Base-by-base conservation (phyloP, 2,113 vertebrate species). In the Pungitius pungitius region DNA sequence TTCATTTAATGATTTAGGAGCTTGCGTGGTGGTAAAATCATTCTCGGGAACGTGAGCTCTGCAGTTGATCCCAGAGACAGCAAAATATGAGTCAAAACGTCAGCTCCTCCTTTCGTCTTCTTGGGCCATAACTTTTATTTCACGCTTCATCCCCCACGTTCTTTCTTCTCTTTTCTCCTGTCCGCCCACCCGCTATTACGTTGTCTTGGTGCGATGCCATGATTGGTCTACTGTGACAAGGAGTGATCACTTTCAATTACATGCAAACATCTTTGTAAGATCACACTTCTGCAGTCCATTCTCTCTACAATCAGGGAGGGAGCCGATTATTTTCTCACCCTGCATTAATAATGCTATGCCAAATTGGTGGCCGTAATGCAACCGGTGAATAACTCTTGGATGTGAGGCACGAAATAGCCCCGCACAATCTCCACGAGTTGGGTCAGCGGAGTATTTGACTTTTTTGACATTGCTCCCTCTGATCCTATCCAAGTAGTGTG, bases 1-100 rank as follows among this genome's bases (percentile, higher is more conserved):
- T 87, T 71, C 6, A 15, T 69, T 85, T 52, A 42, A 75, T 68
- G 35, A 78, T 81, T 72, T 56, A 74, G 52, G 52, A 43, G 39
- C 68, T 62, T 2, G 54, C 17, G 20, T n/a, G 67, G 43, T 35
- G 62, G 79, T 55, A 27, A 80, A 80, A 68, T 49, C 10, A 20
- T 71, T 65, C 42, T 39, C 9, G 61, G 15, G 37, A 81, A 62
- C 6, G 45, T 22, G 61, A 58, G n/a, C n/a, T n/a, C n/a, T n/a
- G n/a, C n/a, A n/a, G n/a, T n/a, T n/a, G n/a, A n/a, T n/a, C n/a
- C n/a, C n/a, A n/a, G n/a, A n/a, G n/a, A n/a, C n/a, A n/a, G n/a
- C n/a, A n/a, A 79, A 88, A 55, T 78, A 89, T 89, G 83, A 77
- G 81, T 91, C 90, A 90, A 89, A 90, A 85, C 87, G 88, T 90